Evolutionary conservation across 2,888 invertebrate species (phyloP).

Genomic region (Cosmorhoe ocellata): DNA sequence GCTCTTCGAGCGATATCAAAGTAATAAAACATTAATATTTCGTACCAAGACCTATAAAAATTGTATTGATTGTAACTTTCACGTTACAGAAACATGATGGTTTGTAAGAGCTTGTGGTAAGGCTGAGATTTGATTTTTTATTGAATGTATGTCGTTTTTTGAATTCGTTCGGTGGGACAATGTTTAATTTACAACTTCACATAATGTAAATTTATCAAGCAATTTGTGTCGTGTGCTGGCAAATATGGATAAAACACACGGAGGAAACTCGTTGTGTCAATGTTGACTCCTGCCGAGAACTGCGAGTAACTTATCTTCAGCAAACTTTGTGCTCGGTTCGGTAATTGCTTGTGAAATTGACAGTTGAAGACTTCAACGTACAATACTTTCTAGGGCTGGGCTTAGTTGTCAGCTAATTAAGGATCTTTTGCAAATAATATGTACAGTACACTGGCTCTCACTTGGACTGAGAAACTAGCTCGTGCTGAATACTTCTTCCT

Average conservation of each 20-base stretch:
- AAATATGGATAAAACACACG: not conserved
- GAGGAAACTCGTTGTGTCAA: conserved; percentile 41
- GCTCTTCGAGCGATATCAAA: too few relatives aligned
- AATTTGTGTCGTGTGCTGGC: not conserved
- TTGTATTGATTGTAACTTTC: too few relatives aligned
- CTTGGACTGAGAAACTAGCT: too few relatives aligned
- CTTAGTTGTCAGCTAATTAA: not conserved
- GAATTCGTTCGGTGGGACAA: too few relatives aligned
- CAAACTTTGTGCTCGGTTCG: conserved; percentile 10
- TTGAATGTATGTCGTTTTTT: not conserved
- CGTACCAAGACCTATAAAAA: too few relatives aligned
- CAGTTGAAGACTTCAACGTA: conserved; percentile 6
- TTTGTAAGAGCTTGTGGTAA: too few relatives aligned
- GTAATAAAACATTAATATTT: too few relatives aligned
- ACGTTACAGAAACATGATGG: too few relatives aligned
- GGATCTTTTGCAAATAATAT: too few relatives aligned
- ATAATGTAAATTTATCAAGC: not conserved
- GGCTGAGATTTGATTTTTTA: too few relatives aligned
- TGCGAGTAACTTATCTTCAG: conserved; percentile 12
- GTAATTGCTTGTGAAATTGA: conserved; percentile 21
- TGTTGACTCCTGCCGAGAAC: conserved; percentile 32
- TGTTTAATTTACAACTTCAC: not conserved
- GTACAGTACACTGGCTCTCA: too few relatives aligned
- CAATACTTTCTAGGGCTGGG: not conserved
- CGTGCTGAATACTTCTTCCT: not conserved